Conservation (phyloP, 2,888 invertebrate species). For the Brachyptera putata region DNA sequence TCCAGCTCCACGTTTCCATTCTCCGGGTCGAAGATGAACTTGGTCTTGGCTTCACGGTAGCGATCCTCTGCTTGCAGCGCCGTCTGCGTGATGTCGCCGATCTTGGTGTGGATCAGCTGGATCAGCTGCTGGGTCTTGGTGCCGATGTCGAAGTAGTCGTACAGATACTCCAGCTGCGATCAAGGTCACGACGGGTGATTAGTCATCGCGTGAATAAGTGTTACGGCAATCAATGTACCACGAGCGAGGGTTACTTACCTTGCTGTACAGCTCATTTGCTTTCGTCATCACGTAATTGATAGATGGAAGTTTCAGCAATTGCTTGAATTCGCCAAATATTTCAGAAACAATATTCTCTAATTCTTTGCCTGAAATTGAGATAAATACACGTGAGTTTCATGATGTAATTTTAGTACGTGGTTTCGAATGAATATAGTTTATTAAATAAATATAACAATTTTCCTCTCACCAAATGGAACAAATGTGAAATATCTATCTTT, state of each 20-base stretch:
- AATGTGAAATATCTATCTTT: conserved; percentile 62
- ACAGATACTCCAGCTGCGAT: conserved; percentile 56
- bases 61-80: conserved; percentile 76
- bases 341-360: conserved; percentile 59
- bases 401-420: neutral
- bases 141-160: conserved; percentile 70
- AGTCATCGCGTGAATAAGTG: neutral
- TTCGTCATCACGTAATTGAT: conserved; percentile 54
- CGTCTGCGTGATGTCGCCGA: conserved; percentile 69
- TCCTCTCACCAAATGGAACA: conserved; percentile 60
- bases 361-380: conserved; percentile 44
- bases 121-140: conserved; percentile 61
- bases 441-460: neutral
- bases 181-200: neutral
- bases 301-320: conserved; percentile 57
- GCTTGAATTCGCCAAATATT: conserved; percentile 57
- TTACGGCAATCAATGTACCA: no score
- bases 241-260: no score
- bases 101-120: conserved; percentile 62
- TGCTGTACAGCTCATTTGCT: conserved; percentile 57
- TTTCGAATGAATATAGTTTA: neutral
- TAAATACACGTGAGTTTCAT: neutral
- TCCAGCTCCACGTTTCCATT: conserved; percentile 72
- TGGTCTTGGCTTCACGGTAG: conserved; percentile 79
- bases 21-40: conserved; percentile 78